Evolutionary conservation across 35 echinoderm and acorn worm genomes (phyloP).

Genomic region (Ptychodera flava): DNA sequence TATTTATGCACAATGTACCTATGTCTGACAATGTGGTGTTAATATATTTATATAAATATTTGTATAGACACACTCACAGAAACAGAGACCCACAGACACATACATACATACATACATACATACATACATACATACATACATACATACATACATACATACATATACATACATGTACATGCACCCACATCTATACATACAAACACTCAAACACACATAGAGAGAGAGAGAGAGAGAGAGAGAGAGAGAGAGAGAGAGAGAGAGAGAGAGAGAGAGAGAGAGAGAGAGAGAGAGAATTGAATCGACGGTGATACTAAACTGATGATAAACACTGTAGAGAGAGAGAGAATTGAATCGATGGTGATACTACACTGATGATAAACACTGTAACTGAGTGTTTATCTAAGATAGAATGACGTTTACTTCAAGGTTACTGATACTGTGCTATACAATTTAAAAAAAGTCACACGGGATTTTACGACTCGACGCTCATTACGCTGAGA

Average conservation of each 20-base stretch:
- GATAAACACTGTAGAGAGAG: no score
- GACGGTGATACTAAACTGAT: neutral
- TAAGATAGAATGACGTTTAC: no score
- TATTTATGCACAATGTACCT: no score
- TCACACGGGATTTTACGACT: no score
- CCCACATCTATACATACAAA: neutral
- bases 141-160: slow-evolving; percentile 2
- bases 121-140: slow-evolving; percentile 2
- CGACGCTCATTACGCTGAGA: no score
- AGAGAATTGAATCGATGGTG: neutral
- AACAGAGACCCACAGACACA: neutral
- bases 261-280: neutral
- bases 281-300: neutral
- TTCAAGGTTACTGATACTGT: no score
- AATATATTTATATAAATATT: no score
- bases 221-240: neutral
- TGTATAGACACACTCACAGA: neutral
- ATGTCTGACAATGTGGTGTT: no score
- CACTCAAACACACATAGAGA: neutral
- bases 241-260: neutral
- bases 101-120: neutral
- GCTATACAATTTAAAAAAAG: no score
- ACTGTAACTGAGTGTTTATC: no score
- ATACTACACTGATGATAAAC: no score
- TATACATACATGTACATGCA: neutral